phyloP scores from a whole-genome alignment of 30 jellyfish, hydroid and myxozoan species.

The Rhopilema esculentum region DNA sequence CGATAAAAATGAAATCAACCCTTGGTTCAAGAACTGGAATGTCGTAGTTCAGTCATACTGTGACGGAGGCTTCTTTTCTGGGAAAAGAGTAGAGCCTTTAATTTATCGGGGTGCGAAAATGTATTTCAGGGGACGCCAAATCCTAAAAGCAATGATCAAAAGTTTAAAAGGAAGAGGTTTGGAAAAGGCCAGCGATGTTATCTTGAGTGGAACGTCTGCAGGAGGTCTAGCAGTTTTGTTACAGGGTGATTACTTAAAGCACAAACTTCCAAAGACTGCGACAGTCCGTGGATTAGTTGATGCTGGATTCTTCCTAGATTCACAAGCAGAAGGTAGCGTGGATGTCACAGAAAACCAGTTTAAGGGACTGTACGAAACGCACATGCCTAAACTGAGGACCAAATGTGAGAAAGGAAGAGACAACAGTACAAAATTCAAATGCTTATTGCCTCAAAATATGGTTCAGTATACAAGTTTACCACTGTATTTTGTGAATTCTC shows the following conservation, averaged over 20 bases:
- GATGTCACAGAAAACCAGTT: constrained; percentile 75
- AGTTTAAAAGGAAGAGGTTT: constrained; percentile 59
- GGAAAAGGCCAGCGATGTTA: constrained; percentile 71
- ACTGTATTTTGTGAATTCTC: constrained; percentile 77
- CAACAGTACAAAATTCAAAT: constrained; percentile 37
- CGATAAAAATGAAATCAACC: constrained; percentile 60
- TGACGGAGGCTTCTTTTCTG: constrained; percentile 97
- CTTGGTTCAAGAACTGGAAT: constrained; percentile 82
- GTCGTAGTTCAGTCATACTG: constrained; percentile 88
- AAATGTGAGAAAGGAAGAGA: constrained; percentile 56
- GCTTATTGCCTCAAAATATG: constrained; percentile 87
- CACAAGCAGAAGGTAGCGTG: constrained; percentile 59
- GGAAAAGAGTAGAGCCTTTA: constrained; percentile 77
- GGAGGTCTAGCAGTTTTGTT: constrained; percentile 93
- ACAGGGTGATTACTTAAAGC: constrained; percentile 87
- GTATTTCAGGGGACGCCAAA: constrained; percentile 85
- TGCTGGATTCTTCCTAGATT: constrained; percentile 89
- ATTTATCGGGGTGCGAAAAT: constrained; percentile 63
- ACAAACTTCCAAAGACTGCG: constrained; percentile 75
- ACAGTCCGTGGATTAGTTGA: constrained; percentile 85
- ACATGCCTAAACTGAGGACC: constrained; percentile 64
- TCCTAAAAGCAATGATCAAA: constrained; percentile 71
- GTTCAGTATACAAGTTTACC: constrained; percentile 62
- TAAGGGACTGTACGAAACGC: constrained; percentile 72
- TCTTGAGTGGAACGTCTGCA: constrained; percentile 97